A percentile compares a stretch with the other conserved stretches of the same genome.
phyloP scores from a whole-genome alignment of 2,888 invertebrate genomes.

The Rhagium mordax region DNA sequence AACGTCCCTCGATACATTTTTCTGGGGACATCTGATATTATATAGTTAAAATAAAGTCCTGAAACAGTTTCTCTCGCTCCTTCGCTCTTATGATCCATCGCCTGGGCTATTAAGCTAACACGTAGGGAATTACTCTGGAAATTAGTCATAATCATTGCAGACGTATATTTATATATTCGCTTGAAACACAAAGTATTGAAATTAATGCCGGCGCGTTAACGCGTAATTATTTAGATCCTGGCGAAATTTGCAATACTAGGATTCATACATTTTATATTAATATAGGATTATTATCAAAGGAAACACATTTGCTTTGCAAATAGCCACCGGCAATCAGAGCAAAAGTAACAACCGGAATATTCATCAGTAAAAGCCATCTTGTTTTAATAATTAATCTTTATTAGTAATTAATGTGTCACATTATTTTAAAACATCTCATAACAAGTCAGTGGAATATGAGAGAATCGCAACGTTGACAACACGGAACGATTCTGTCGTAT shows the following conservation, averaged over 20 bases:
- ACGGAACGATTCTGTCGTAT: slow-evolving; percentile 21
- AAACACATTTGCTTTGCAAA: slow-evolving; percentile 41
- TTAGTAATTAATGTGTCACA: slow-evolving; percentile 67
- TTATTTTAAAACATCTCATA: slow-evolving; percentile 64
- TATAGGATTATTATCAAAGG: slow-evolving; percentile 43
- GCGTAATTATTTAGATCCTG: background rate
- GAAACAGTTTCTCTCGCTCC: no score
- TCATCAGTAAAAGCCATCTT: slow-evolving; percentile 30
- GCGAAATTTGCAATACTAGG: slow-evolving; percentile 23
- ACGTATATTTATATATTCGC: background rate
- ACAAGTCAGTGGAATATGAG: slow-evolving; percentile 53
- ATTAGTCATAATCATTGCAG: background rate
- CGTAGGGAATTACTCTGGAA: no score
- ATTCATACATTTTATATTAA: slow-evolving; percentile 40
- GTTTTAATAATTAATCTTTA: slow-evolving; percentile 60
- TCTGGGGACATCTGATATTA: no score
- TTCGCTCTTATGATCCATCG: no score
- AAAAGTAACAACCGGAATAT: slow-evolving; percentile 6
- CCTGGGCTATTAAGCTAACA: no score
- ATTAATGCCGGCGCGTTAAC: background rate
- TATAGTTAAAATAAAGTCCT: no score
- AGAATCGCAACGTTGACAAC: slow-evolving; percentile 22
- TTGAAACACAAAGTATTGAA: background rate
- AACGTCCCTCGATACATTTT: no score
- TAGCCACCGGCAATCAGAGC: slow-evolving; percentile 22